Conservation (phyloP, 2,888 invertebrate species). For the Standfussiana lucernea region DNA sequence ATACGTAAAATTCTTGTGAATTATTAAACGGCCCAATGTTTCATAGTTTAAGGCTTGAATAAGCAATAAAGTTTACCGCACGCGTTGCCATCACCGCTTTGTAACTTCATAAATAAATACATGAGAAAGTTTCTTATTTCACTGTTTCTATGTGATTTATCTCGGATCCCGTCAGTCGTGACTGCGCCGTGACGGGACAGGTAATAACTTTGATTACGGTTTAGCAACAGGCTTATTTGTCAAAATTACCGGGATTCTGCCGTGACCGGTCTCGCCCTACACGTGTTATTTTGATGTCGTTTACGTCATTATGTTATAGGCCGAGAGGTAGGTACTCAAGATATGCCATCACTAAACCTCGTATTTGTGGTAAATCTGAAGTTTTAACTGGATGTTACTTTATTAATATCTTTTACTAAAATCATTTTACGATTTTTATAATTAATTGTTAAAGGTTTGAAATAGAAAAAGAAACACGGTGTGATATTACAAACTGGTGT, state of each 20-base stretch:
- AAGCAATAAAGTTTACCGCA: not conserved
- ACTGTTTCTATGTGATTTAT: slow-evolving; percentile 50
- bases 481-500: not conserved
- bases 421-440: not conserved
- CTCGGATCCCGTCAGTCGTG: slow-evolving; percentile 62
- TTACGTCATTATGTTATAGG: slow-evolving; percentile 59
- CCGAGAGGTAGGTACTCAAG: slow-evolving; percentile 38
- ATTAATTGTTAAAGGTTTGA: not conserved
- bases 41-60: not conserved
- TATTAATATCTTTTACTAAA: not conserved
- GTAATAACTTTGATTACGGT: slow-evolving; percentile 73
- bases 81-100: slow-evolving; percentile 11
- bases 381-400: not conserved
- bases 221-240: slow-evolving; percentile 69
- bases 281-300: slow-evolving; percentile 64
- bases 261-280: slow-evolving; percentile 64
- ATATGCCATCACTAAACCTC: not conserved
- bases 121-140: slow-evolving; percentile 26
- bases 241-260: slow-evolving; percentile 73
- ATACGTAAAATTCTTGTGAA: not conserved
- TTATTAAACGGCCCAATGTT: not conserved
- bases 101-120: slow-evolving; percentile 4
- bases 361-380: not conserved
- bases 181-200: slow-evolving; percentile 52
- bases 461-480: not conserved